phyloP scores from a whole-genome alignment of 2,113 vertebrate genomes.

The Genyomyrus donnyi region DNA sequence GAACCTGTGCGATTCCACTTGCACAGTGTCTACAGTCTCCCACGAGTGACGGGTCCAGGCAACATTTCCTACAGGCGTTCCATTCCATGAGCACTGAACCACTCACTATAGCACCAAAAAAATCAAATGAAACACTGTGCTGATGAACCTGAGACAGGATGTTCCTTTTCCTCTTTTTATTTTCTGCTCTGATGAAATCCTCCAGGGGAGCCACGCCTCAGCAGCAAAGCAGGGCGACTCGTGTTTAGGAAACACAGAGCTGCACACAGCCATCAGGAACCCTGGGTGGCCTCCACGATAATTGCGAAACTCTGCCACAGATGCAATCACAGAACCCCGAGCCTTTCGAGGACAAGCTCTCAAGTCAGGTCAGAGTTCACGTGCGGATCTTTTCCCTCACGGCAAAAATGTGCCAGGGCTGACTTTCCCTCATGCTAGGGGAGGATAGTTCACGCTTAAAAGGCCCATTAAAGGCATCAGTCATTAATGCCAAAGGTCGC shows the following conservation, averaged over 20 bases:
- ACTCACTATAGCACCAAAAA: not conserved
- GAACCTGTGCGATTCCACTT: not conserved
- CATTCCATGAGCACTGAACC: not conserved
- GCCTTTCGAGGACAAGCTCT: not conserved
- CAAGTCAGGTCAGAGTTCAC: not conserved
- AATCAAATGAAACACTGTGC: not conserved
- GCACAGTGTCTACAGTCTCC: not conserved
- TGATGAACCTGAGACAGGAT: not conserved
- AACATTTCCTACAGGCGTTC: not conserved
- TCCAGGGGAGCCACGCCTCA: not conserved
- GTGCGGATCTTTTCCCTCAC: not conserved
- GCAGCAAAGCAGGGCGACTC: not conserved
- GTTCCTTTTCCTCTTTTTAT: not conserved
- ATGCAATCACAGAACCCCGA: not conserved
- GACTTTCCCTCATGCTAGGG: not conserved
- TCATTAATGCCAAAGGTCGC: slow-evolving; percentile 1
- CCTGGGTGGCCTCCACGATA: not conserved
- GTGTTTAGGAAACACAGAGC: not conserved
- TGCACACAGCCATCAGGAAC: not conserved
- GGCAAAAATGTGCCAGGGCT: not conserved
- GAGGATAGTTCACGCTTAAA: not conserved
- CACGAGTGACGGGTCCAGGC: not conserved
- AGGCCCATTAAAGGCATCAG: not conserved
- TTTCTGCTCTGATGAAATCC: not conserved
- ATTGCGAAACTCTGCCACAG: not conserved